phyloP scores from a whole-genome alignment of 2,888 invertebrate species.

The Xestoiulus laeticollis region DNA sequence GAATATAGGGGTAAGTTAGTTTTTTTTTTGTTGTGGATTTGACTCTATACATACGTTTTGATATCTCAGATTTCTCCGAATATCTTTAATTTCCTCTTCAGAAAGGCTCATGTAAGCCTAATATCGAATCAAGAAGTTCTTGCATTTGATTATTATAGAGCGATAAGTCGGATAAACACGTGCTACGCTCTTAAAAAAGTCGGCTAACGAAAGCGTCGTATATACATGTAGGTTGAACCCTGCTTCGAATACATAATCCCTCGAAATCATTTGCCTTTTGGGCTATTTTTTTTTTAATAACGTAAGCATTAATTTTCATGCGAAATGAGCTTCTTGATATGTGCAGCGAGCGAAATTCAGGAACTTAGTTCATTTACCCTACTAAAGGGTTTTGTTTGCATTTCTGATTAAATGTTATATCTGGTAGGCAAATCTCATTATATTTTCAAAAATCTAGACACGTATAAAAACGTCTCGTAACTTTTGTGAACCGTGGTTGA shows the following conservation, averaged over 20 bases:
- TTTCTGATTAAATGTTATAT: slow-evolving; percentile 1
- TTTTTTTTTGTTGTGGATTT: background rate
- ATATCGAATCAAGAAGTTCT: background rate
- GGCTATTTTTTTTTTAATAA: slow-evolving; percentile 24
- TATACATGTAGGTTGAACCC: background rate
- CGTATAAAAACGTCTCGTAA: background rate
- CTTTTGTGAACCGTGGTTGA: background rate
- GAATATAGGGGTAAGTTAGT: background rate
- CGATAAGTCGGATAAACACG: background rate
- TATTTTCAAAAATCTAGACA: background rate
- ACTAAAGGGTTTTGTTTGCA: slow-evolving; percentile 6
- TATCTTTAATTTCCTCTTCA: slow-evolving; percentile 26
- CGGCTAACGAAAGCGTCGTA: background rate
- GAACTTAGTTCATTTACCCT: background rate
- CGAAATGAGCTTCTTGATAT: background rate
- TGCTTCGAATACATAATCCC: background rate
- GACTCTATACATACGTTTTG: background rate
- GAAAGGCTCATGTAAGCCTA: background rate
- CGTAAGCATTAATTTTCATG: slow-evolving; percentile 7
- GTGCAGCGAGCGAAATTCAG: background rate
- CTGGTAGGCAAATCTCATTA: background rate
- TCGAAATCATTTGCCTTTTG: background rate
- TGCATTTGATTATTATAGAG: slow-evolving; percentile 18
- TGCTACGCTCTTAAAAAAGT: background rate
- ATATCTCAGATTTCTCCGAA: background rate